Conservation (phyloP, 2,888 invertebrate species). For the Eugnorisma glareosa region DNA sequence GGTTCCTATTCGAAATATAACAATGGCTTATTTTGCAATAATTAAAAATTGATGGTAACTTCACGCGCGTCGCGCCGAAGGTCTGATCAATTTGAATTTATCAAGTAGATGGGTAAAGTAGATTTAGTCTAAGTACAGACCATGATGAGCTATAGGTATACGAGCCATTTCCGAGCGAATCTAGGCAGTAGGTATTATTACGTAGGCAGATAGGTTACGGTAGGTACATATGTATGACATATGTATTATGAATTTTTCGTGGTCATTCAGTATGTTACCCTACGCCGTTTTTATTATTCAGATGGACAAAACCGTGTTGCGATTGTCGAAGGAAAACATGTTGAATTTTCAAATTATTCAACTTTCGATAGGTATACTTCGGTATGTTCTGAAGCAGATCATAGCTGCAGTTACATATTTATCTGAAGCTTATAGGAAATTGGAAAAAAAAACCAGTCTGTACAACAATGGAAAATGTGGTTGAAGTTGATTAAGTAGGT, state of each 20-base stretch:
- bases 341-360: neutral
- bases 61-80: neutral
- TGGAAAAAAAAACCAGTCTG: neutral
- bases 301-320: neutral
- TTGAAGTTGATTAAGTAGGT: slow-evolving; percentile 3
- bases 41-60: neutral
- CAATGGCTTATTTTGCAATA: neutral
- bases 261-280: neutral
- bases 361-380: neutral
- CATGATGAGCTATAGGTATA: neutral
- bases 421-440: neutral
- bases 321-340: neutral
- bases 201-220: neutral
- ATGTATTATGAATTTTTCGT: neutral
- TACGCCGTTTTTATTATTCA: neutral
- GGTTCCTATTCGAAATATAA: no score
- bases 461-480: slow-evolving; percentile 17
- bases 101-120: neutral
- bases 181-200: no score
- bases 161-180: neutral
- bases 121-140: neutral
- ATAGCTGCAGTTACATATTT: neutral
- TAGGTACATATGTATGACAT: neutral
- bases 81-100: neutral
- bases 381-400: neutral